Conservation (phyloP, 1,140 invertebrate species). For the Drosophila kanapiae region DNA sequence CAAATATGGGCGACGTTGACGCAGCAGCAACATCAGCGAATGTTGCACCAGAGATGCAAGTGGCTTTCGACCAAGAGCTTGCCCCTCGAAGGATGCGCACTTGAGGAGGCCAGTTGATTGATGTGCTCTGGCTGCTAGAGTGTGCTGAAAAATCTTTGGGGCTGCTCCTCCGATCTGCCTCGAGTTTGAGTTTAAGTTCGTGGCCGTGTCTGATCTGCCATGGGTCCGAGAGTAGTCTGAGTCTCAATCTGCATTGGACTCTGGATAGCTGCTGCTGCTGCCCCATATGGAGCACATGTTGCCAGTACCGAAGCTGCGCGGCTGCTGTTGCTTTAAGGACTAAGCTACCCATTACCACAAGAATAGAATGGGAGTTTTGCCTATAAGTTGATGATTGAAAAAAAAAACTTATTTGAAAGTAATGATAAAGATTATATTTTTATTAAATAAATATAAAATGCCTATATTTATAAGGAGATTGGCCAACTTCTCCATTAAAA, state of each 20-base stretch:
- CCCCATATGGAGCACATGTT: constrained; percentile 53
- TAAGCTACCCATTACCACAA: constrained; percentile 6
- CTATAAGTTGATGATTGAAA: no score
- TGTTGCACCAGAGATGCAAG: constrained; percentile 63
- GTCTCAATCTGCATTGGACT: constrained; percentile 8
- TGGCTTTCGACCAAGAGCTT: constrained; percentile 62
- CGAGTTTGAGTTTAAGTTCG: constrained; percentile 12
- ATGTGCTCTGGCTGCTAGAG: constrained; percentile 62
- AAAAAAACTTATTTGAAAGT: not conserved
- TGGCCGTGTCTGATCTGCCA: constrained; percentile 25
- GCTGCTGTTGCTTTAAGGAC: constrained; percentile 6
- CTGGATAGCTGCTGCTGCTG: constrained; percentile 3
- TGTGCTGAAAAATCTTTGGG: constrained; percentile 21
- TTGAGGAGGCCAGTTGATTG: constrained; percentile 67
- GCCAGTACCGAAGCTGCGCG: not conserved
- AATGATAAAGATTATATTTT: not conserved
- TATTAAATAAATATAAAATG: not conserved
- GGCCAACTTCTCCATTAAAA: no score
- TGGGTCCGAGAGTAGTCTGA: not conserved
- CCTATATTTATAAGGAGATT: not conserved
- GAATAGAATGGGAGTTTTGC: not conserved
- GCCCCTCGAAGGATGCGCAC: constrained; percentile 61
- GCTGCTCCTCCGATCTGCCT: constrained; percentile 30
- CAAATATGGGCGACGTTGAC: constrained; percentile 57
- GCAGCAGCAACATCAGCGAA: constrained; percentile 28